Percentiles rank a stretch among this genome's conserved stretches.
Evolutionary conservation across 2,888 invertebrate species (phyloP).

Genomic region (Rhorus exstirpatorius): DNA sequence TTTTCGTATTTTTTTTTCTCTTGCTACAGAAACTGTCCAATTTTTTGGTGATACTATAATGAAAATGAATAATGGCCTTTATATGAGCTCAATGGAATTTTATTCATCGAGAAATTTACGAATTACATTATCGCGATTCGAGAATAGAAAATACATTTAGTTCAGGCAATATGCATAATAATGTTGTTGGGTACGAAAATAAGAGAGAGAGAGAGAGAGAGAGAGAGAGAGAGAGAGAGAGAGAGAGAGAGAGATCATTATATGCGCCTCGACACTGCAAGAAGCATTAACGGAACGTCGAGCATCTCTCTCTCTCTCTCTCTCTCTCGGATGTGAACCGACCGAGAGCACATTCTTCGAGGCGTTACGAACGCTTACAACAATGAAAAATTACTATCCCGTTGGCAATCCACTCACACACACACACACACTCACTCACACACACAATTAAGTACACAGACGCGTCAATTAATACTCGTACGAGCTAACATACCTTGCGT

Average conservation of each 20-base stretch:
- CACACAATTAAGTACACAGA: conserved; percentile 33
- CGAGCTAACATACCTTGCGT: conserved; percentile 48
- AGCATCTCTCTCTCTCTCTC: conserved; percentile 21
- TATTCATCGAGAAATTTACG: not conserved
- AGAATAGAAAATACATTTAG: conserved; percentile 28
- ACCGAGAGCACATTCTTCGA: conserved; percentile 54
- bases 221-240: not conserved
- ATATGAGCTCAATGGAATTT: not conserved
- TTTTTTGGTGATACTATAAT: no score
- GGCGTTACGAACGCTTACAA: conserved; percentile 61
- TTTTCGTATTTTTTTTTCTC: no score
- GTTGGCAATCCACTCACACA: conserved; percentile 46
- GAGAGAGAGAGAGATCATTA: conserved; percentile 28
- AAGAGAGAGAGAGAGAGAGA: not conserved
- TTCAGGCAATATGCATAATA: conserved; percentile 9
- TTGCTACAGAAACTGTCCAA: no score
- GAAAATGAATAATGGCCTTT: conserved; percentile 9
- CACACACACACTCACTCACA: not conserved
- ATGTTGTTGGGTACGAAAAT: conserved; percentile 10
- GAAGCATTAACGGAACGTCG: conserved; percentile 51
- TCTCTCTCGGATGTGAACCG: conserved; percentile 31
- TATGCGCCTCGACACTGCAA: conserved; percentile 24
- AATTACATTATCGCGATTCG: not conserved
- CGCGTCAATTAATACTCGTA: conserved; percentile 24
- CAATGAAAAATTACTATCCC: conserved; percentile 54